Conservation (phyloP, 2,797 vertebrate genomes). For the Poliocrania exsul region DNA sequence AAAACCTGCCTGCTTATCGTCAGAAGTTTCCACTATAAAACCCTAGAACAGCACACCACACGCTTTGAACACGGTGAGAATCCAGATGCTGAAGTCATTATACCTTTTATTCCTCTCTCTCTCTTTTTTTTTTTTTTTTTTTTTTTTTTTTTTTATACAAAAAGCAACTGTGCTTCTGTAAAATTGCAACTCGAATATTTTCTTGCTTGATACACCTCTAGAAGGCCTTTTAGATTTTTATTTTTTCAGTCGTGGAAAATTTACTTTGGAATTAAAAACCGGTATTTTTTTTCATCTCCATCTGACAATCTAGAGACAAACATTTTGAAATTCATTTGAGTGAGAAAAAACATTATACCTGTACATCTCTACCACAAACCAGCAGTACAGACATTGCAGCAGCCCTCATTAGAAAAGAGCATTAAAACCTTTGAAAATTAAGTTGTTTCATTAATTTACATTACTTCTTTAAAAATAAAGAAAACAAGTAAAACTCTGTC, state of each 20-base stretch:
- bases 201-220: neutral
- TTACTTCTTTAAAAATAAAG: neutral
- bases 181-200: neutral
- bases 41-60: neutral
- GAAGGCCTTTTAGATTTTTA: neutral
- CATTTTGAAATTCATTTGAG: neutral
- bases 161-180: neutral
- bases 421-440: neutral
- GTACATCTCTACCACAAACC: neutral
- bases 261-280: neutral
- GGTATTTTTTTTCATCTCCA: neutral
- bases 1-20: neutral
- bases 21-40: neutral
- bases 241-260: neutral
- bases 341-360: neutral
- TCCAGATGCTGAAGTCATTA: neutral
- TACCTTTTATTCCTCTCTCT: too few species aligned
- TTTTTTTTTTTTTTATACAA: neutral
- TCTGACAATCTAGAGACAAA: neutral
- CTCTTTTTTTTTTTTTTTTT: neutral
- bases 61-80: neutral
- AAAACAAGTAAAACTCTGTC: neutral
- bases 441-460: neutral
- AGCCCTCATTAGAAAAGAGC: neutral
- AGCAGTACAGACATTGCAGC: neutral